phyloP scores from a whole-genome alignment of 2,113 vertebrate genomes.

The Amphilophus citrinellus region DNA sequence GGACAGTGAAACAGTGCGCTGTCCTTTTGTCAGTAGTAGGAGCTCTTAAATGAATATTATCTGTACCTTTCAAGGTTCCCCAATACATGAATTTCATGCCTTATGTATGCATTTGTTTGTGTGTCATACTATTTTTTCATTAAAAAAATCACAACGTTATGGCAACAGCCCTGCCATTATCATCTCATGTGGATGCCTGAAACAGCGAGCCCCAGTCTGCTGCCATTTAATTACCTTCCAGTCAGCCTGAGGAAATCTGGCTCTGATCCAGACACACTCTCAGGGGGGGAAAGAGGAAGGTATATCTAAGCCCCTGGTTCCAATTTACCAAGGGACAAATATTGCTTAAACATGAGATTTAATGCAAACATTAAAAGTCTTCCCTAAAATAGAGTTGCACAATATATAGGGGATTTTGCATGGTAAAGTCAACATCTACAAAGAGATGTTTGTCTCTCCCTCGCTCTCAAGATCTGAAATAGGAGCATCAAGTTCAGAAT shows the following conservation, averaged over 20 bases:
- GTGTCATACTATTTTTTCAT: neutral
- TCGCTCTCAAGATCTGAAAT: neutral
- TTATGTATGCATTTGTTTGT: neutral
- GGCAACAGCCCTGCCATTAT: conserved; percentile 53
- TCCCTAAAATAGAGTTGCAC: conserved; percentile 22
- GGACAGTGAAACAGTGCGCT: neutral
- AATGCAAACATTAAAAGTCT: conserved; percentile 38
- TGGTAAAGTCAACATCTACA: neutral
- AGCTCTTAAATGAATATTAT: conserved; percentile 13
- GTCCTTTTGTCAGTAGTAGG: neutral
- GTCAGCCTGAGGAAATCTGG: conserved; percentile 72
- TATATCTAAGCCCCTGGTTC: conserved; percentile 66
- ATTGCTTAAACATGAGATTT: conserved; percentile 37
- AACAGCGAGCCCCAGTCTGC: conserved; percentile 74
- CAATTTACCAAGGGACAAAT: conserved; percentile 64
- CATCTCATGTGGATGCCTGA: conserved; percentile 68
- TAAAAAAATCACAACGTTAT: conserved; percentile 17
- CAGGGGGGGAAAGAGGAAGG: conserved; percentile 38
- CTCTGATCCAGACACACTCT: conserved; percentile 69
- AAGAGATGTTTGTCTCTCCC: neutral
- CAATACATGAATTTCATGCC: neutral
- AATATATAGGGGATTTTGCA: neutral
- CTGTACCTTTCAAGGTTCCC: neutral
- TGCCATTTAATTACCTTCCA: conserved; percentile 79
- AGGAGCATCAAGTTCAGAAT: neutral